Evolutionary conservation across 2,888 invertebrate genomes (phyloP).

Genomic region (Halictus ligatus): DNA sequence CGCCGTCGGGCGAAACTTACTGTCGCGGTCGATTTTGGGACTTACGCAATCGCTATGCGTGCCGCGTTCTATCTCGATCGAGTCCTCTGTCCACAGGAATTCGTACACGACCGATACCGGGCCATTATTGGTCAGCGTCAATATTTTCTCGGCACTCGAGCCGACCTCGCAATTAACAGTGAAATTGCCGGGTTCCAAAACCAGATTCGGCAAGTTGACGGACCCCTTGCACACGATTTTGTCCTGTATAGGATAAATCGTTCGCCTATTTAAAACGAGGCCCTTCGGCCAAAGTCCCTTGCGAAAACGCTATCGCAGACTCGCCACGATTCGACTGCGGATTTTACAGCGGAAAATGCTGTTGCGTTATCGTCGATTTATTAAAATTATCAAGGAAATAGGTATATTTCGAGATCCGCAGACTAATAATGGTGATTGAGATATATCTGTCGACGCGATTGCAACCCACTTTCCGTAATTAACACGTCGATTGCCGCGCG

Average conservation of each 20-base stretch:
- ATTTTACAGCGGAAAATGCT: no score
- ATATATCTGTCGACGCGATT: neutral
- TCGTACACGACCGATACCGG: slow-evolving; percentile 85
- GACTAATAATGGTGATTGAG: neutral
- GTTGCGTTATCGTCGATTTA: no score
- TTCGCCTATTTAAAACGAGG: neutral
- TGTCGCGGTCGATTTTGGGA: slow-evolving; percentile 3
- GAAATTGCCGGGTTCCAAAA: slow-evolving; percentile 85
- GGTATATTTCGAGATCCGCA: neutral
- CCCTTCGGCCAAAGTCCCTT: neutral
- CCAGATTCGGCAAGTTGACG: slow-evolving; percentile 89
- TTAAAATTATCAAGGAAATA: no score
- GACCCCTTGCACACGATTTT: slow-evolving; percentile 87
- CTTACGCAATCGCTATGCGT: slow-evolving; percentile 15
- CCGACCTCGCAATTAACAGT: slow-evolving; percentile 88
- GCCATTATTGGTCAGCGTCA: slow-evolving; percentile 86
- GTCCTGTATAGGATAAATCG: slow-evolving; percentile 86
- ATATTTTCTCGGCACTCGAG: slow-evolving; percentile 83
- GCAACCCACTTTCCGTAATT: no score
- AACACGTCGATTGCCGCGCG: no score
- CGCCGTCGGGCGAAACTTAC: neutral
- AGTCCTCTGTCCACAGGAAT: slow-evolving; percentile 79
- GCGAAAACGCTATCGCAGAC: neutral
- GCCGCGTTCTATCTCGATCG: slow-evolving; percentile 52
- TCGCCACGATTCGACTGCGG: no score